A percentile compares a stretch with the other conserved stretches of the same genome.
Evolutionary conservation across 2,113 vertebrate species (phyloP).

Genomic region (Sus scrofa): DNA sequence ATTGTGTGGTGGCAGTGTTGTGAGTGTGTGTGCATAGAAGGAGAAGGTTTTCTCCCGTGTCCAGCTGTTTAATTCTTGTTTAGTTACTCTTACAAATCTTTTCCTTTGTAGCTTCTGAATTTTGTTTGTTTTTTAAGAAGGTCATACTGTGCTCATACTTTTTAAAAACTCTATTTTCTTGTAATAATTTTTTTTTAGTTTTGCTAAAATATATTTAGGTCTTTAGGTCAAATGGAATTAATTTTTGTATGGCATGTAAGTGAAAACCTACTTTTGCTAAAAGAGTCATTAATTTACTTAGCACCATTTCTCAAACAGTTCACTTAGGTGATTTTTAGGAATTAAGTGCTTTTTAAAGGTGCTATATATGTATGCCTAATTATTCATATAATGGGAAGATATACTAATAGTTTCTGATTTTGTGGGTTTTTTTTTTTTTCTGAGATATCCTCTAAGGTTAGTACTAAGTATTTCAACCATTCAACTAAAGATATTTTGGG

Average conservation of each 20-base stretch:
- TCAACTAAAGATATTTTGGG: not conserved
- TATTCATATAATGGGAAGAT: not conserved
- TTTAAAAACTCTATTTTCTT: not conserved
- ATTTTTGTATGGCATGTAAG: not conserved
- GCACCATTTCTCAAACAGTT: not conserved
- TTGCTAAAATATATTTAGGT: not conserved
- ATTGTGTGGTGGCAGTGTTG: not conserved
- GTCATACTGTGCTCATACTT: not conserved
- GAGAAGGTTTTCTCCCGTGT: not conserved
- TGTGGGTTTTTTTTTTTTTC: not conserved
- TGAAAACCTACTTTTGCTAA: not conserved
- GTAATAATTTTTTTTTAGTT: conserved; percentile 12
- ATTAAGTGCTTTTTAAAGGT: not conserved
- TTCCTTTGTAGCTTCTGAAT: not conserved
- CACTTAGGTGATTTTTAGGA: not conserved
- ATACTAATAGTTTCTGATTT: not conserved
- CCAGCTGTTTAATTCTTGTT: not conserved
- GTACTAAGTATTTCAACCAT: not conserved
- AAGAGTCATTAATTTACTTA: not conserved
- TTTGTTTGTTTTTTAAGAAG: conserved; percentile 37
- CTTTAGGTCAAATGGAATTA: not conserved
- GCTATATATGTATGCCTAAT: not conserved
- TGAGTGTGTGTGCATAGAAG: not conserved
- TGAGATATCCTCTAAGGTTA: not conserved
- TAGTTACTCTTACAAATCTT: not conserved